phyloP scores from a whole-genome alignment of 1,140 invertebrate genomes.

The Bemisia tabaci region DNA sequence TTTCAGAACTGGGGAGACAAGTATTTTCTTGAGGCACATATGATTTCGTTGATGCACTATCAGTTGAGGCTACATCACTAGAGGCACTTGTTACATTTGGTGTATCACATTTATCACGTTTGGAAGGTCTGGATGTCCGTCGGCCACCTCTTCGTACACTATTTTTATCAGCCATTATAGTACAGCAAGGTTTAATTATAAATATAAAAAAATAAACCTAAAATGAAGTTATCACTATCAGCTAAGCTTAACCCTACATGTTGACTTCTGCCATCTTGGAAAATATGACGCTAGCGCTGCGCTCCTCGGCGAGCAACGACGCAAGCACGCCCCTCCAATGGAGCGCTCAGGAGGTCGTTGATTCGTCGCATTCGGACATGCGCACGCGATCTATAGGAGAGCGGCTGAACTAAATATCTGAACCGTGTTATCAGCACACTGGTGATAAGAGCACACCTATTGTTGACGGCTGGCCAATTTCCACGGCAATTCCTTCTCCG shows the following conservation, averaged over 20 bases:
- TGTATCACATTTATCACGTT: not conserved
- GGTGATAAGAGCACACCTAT: too few species aligned
- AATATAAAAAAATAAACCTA: not conserved
- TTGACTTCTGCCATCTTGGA: not conserved
- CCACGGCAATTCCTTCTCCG: too few species aligned
- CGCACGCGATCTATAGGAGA: not conserved
- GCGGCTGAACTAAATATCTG: not conserved
- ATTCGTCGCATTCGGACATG: not conserved
- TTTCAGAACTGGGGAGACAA: slow-evolving; percentile 6
- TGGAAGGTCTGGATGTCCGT: slow-evolving; percentile 1
- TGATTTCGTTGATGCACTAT: not conserved
- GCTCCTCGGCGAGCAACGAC: not conserved
- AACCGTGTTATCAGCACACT: not conserved
- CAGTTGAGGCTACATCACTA: not conserved
- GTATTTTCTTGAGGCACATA: not conserved
- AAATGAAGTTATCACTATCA: not conserved
- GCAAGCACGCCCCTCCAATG: not conserved
- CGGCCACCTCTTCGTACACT: not conserved
- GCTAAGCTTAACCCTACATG: not conserved
- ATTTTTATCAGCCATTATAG: not conserved
- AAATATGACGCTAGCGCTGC: not conserved
- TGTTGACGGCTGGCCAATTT: too few species aligned
- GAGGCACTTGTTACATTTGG: slow-evolving; percentile 1
- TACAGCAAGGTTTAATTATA: not conserved
- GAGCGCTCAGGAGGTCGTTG: not conserved